Evolutionary conservation across 1,140 invertebrate species (phyloP).

Genomic region (Zeugodacus cucurbitae): DNA sequence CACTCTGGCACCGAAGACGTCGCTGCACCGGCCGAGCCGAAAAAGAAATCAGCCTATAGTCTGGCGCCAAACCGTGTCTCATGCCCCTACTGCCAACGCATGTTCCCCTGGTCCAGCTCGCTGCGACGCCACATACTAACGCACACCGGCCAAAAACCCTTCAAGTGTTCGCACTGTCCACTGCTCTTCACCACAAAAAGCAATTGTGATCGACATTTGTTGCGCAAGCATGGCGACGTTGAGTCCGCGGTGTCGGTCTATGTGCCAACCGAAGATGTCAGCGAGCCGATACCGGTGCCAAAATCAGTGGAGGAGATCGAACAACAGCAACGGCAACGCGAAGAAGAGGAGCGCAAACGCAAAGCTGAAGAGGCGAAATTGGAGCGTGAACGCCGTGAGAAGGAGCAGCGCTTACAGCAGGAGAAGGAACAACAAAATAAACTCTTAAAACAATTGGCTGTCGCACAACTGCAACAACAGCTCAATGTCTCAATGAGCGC

Average conservation of each 20-base stretch:
- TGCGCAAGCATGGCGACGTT: constrained; percentile 83
- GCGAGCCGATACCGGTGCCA: constrained; percentile 62
- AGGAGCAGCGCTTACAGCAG: constrained; percentile 38
- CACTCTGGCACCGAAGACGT: constrained; percentile 82
- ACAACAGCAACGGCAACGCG: constrained; percentile 57
- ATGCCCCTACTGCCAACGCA: constrained; percentile 91
- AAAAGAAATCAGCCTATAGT: constrained; percentile 94
- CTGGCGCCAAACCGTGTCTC: constrained; percentile 91
- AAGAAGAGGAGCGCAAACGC: constrained; percentile 50
- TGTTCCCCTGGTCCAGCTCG: constrained; percentile 96
- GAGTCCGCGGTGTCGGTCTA: constrained; percentile 64
- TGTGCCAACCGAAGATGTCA: constrained; percentile 64
- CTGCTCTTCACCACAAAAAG: constrained; percentile 96
- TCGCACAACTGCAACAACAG: constrained; percentile 46
- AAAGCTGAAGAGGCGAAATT: constrained; percentile 45
- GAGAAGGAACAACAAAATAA: constrained; percentile 48
- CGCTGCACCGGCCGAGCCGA: constrained; percentile 68
- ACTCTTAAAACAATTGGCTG: constrained; percentile 46
- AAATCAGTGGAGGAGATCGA: constrained; percentile 64
- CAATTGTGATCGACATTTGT: constrained; percentile 93
- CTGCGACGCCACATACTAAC: constrained; percentile 91
- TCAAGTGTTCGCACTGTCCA: constrained; percentile 91
- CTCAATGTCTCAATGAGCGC: constrained; percentile 10
- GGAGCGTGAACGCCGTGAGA: constrained; percentile 48
- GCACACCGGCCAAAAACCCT: constrained; percentile 96